Conservation (phyloP, 2,888 invertebrate species). For the Saturnia pavonia region DNA sequence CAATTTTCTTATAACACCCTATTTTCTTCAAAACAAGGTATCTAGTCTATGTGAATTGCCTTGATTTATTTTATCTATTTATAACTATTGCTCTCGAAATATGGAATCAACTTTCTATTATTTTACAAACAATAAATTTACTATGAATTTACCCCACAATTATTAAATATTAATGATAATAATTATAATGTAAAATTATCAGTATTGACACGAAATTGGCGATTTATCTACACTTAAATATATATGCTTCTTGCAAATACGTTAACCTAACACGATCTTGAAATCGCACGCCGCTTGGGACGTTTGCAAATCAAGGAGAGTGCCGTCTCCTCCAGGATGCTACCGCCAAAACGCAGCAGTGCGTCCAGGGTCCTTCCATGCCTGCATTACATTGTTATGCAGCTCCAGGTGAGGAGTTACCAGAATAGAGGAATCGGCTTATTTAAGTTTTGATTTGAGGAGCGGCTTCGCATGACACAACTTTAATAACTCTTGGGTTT, state of each 20-base stretch:
- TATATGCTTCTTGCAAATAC: constrained; percentile 24
- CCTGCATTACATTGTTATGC: constrained; percentile 73
- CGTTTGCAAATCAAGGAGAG: constrained; percentile 57
- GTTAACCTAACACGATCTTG: constrained; percentile 35
- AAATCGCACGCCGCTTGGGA: constrained; percentile 61
- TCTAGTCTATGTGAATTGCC: not conserved
- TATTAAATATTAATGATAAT: not conserved
- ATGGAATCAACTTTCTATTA: not conserved
- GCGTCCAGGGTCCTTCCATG: constrained; percentile 70
- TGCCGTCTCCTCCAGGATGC: constrained; percentile 75
- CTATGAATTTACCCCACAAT: not conserved
- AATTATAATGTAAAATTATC: too few relatives aligned
- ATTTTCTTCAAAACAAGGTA: not conserved
- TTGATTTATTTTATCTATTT: not conserved
- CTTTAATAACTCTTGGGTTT: constrained; percentile 18
- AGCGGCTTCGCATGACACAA: constrained; percentile 28
- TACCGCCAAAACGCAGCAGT: constrained; percentile 72
- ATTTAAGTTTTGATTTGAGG: constrained; percentile 15
- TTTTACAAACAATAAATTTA: not conserved
- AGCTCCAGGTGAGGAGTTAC: constrained; percentile 78
- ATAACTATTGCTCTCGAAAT: not conserved
- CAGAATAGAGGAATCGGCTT: constrained; percentile 47
- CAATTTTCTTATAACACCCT: not conserved
- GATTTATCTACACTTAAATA: constrained; percentile 30
- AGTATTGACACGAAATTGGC: constrained; percentile 14